These are phyloP conservation scores for Antheraea assamensis DNA, from an alignment of 2,888 invertebrate genomes.

Conservation along the genomic window DNA sequence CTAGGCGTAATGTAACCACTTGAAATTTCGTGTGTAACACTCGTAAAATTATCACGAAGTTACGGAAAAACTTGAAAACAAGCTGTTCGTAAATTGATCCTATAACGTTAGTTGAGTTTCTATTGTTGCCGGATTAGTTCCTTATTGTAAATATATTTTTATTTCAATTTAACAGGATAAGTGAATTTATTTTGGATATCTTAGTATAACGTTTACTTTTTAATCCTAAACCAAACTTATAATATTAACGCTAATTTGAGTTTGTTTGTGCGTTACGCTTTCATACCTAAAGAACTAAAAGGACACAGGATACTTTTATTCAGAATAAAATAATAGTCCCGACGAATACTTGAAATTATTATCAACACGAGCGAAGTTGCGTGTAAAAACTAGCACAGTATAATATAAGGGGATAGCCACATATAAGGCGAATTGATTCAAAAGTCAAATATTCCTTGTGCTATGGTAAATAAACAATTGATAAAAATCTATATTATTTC, in stretches of 20 bases:
- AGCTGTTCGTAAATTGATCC: slow-evolving; percentile 68
- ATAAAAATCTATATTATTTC: no score
- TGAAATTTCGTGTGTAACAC: slow-evolving; percentile 70
- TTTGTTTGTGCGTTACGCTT: no score
- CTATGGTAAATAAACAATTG: no score
- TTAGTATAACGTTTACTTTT: not conserved
- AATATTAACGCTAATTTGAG: not conserved
- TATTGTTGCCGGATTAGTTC: slow-evolving; percentile 10
- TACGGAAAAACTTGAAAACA: slow-evolving; percentile 66
- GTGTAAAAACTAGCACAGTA: no score
- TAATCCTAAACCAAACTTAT: not conserved
- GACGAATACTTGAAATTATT: no score
- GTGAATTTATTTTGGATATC: not conserved
- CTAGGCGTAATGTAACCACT: slow-evolving; percentile 48
- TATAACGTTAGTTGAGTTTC: slow-evolving; percentile 43
- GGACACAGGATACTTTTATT: no score
- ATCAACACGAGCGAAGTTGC: no score
- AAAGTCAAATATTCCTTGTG: no score
- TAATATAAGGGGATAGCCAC: no score
- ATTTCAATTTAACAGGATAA: slow-evolving; percentile 9
- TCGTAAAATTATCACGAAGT: slow-evolving; percentile 73
- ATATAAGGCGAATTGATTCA: no score
- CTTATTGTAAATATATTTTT: slow-evolving; percentile 4
- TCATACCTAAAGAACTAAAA: no score
- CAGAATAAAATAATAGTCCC: no score